Base-by-base conservation (phyloP, 2,797 vertebrate species). In the Acridotheres tristis region DNA sequence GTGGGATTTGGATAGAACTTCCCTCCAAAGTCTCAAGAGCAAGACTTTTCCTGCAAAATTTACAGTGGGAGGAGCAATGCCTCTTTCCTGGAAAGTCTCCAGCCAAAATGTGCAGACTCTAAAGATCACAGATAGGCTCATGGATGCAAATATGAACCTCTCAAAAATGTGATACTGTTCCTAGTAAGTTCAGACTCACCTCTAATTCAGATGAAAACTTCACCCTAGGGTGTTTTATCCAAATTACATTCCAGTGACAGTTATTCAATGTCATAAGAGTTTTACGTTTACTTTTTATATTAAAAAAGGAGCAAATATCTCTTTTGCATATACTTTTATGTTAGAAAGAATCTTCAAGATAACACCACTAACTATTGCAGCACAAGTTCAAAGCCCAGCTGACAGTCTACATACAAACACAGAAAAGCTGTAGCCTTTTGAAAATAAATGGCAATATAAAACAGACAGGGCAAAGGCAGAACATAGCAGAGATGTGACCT, bases 141-240 rank as follows among this genome's bases (percentile, higher is more conserved):
- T 23, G 18, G 89, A 93, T 96, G 71, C 67, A 96, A 95, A 95
- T 86, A 86, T 42, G 62, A 63, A 88, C 63, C 19, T 92, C 82
- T 91, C 59, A 93, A 91, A 95, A 93, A 89, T 73, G 53, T 69
- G 67, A 47, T 47, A 59, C 53, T 85, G 21, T 10, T 79, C 40
- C 63, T 90, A 91, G 36, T 72, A 76, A 86, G 38, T 85, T 94
- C 89, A 96, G 85, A 50, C 59, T 95, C 76, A 89, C 57, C 42
- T 91, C 47, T 40, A 62, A 58, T 84, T 93, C 67, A 92, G 94
- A 92, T 79, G 93, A 96, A 94, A 96, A 73, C n/a, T 81, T 93
- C 79, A 89, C 91, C 76, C 69, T 69, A 81, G 89, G 76, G 45
- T 88, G 22, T 86, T 92, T 32, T 92, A 92, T 59, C 48, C 82